These are phyloP conservation scores for Acromyrmex charruanus DNA, from an alignment of 1,140 invertebrate genomes.

Conservation along the genomic window DNA sequence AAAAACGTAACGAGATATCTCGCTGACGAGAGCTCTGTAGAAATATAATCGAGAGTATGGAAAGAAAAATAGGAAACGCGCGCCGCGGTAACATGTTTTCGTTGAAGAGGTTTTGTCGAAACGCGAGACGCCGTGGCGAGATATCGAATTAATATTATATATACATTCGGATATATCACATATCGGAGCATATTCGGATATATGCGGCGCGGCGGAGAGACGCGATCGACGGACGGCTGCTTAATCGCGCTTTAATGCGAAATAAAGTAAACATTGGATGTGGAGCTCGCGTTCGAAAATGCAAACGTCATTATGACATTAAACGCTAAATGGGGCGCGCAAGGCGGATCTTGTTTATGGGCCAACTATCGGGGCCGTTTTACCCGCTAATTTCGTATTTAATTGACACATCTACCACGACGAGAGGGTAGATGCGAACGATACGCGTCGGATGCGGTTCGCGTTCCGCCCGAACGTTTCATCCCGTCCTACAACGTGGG, in stretches of 20 bases:
- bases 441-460: slow-evolving; percentile 23
- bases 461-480: slow-evolving; percentile 28
- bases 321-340: slow-evolving; percentile 80
- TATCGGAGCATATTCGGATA: not conserved
- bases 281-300: slow-evolving; percentile 74
- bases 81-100: slow-evolving; percentile 43
- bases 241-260: slow-evolving; percentile 79
- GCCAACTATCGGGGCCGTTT: slow-evolving; percentile 72
- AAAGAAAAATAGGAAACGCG: slow-evolving; percentile 58
- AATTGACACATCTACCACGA: slow-evolving; percentile 73
- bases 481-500: not conserved
- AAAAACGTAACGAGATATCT: slow-evolving; percentile 49
- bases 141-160: slow-evolving; percentile 31
- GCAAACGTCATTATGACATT: slow-evolving; percentile 83
- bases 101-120: slow-evolving; percentile 52
- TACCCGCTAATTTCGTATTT: slow-evolving; percentile 78
- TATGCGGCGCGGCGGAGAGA: not conserved
- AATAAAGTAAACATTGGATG: slow-evolving; percentile 80
- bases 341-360: slow-evolving; percentile 44
- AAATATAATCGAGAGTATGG: slow-evolving; percentile 58
- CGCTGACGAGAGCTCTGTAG: slow-evolving; percentile 44
- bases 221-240: not conserved
- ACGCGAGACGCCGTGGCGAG: slow-evolving; percentile 3
- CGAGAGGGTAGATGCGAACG: not conserved
- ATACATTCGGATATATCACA: not conserved